These are phyloP conservation scores for Brachionichthys hirsutus DNA, from an alignment of 2,113 vertebrate species.

Conservation along the genomic window DNA sequence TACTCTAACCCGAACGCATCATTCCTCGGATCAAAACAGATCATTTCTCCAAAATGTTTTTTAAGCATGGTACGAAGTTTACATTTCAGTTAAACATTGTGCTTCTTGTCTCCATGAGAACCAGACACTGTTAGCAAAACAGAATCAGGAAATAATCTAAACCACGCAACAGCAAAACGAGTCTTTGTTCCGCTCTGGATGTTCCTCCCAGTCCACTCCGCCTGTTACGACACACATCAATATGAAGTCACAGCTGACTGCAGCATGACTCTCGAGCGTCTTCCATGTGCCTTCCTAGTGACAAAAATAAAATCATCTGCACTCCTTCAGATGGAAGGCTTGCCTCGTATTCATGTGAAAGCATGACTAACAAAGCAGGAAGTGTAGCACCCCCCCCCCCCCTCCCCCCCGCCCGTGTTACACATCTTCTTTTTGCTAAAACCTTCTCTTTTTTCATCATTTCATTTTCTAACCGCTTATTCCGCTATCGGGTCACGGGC, in stretches of 20 bases:
- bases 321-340: background rate
- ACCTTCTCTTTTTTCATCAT: background rate
- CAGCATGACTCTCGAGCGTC: constrained; percentile 15
- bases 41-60: too few species aligned
- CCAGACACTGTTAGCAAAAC: constrained; percentile 4
- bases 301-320: constrained; percentile 10
- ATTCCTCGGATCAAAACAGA: too few species aligned
- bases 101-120: constrained; percentile 39
- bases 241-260: constrained; percentile 17
- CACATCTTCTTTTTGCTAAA: background rate
- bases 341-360: background rate
- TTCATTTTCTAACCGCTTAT: background rate
- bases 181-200: background rate
- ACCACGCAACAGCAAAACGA: too few species aligned
- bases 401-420: background rate
- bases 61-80: too few species aligned
- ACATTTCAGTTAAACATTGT: constrained; percentile 6
- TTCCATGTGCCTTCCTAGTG: constrained; percentile 26
- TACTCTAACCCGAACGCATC: background rate
- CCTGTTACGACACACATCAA: background rate
- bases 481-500: too few species aligned
- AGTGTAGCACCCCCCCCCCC: background rate
- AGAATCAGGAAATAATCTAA: background rate
- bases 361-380: constrained; percentile 4
- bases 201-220: too few species aligned